Percentiles rank a stretch among this genome's conserved stretches.
These are phyloP conservation scores for Chlorops oryzae DNA, from an alignment of 1,140 invertebrate species.

Conservation along the genomic window DNA sequence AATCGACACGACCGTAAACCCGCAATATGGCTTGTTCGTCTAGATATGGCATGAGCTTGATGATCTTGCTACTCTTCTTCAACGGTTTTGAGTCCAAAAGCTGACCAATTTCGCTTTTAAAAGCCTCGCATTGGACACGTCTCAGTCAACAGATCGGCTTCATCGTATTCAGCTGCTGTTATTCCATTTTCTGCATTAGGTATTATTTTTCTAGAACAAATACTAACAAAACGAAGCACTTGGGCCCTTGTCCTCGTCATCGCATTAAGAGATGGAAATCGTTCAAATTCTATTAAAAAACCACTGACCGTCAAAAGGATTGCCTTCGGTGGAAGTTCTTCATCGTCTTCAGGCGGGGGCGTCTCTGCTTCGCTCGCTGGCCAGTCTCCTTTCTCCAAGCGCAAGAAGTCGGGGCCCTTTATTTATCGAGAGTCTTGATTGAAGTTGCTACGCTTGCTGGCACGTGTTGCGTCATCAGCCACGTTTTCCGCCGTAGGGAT, in stretches of 20 bases:
- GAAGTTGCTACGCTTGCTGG: not conserved
- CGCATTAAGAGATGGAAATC: not conserved
- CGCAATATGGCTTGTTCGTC: not conserved
- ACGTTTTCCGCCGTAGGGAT: constrained; percentile 25
- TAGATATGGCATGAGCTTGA: not conserved
- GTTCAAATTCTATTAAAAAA: not conserved
- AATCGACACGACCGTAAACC: not conserved
- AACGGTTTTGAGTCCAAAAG: not conserved
- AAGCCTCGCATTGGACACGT: too few relatives aligned
- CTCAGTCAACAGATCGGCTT: too few relatives aligned
- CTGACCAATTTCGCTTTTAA: too few relatives aligned
- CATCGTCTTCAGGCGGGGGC: not conserved
- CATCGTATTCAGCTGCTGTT: not conserved
- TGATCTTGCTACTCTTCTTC: not conserved
- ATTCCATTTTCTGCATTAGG: not conserved
- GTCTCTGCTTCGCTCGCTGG: not conserved
- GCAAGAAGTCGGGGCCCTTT: not conserved
- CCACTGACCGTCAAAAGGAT: not conserved
- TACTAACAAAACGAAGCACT: not conserved
- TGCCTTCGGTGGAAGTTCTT: not conserved
- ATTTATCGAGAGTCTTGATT: not conserved
- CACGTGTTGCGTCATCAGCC: too few relatives aligned
- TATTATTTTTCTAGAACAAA: not conserved
- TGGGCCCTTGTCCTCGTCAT: too few relatives aligned
- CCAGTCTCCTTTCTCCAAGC: not conserved